Conservation (phyloP, 2,797 vertebrate genomes). For the Gallinago stenura region DNA sequence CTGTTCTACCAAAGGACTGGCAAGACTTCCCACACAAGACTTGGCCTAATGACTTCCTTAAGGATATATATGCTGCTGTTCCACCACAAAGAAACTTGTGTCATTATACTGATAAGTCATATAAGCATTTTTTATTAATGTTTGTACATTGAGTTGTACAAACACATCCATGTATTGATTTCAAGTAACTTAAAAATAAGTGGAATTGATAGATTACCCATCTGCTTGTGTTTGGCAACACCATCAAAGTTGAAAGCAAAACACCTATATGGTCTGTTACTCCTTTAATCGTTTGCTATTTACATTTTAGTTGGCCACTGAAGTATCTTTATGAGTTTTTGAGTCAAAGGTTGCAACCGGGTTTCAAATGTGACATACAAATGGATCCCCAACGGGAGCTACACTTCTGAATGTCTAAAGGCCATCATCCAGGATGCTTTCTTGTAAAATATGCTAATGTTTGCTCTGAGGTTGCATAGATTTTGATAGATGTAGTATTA, state of each 20-base stretch:
- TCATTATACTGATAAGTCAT: conserved; percentile 7
- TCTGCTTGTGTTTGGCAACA: neutral
- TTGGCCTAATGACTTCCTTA: neutral
- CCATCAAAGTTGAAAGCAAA: neutral
- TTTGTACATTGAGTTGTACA: neutral
- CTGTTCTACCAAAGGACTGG: neutral
- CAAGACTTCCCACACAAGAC: neutral
- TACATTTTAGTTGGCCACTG: neutral
- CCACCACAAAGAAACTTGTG: neutral
- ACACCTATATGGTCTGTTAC: neutral
- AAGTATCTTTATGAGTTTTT: neutral
- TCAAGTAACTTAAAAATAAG: conserved; percentile 5
- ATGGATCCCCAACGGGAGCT: neutral
- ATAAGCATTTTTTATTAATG: neutral
- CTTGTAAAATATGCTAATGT: neutral
- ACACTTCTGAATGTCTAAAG: neutral
- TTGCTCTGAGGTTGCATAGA: neutral
- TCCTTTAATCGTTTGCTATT: neutral
- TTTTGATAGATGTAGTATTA: neutral
- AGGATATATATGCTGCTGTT: neutral
- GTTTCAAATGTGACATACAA: neutral
- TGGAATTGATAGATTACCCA: neutral
- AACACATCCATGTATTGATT: neutral
- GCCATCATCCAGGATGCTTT: neutral
- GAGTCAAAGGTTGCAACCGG: neutral